phyloP scores from a whole-genome alignment of 2,797 vertebrate species.

The Oreonectes daqikongensis region DNA sequence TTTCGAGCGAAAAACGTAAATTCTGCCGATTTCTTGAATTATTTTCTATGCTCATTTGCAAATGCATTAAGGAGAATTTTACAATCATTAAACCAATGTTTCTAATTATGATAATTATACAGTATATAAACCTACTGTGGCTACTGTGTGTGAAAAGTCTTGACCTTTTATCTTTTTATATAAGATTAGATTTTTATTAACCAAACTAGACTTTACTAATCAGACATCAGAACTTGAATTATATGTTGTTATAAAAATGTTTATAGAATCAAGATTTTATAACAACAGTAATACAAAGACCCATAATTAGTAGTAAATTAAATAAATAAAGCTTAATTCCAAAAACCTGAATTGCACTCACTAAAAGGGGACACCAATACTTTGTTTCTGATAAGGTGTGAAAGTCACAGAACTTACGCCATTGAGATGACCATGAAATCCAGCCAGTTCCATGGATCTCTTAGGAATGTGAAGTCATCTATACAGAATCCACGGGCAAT shows the following conservation, averaged over 20 bases:
- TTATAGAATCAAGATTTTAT: neutral
- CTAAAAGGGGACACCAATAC: neutral
- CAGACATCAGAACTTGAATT: neutral
- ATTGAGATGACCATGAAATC: conserved; percentile 99
- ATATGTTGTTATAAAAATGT: too few species aligned
- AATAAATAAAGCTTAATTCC: too few species aligned
- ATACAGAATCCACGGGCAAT: conserved; percentile 99
- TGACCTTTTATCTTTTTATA: neutral
- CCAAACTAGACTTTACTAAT: neutral
- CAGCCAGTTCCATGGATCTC: conserved; percentile 99
- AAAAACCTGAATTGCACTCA: too few species aligned
- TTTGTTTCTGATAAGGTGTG: neutral
- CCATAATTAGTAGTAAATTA: too few species aligned
- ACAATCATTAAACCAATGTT: neutral
- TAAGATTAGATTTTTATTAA: neutral
- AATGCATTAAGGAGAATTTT: neutral
- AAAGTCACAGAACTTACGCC: conserved; percentile 88
- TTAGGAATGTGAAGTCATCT: conserved; percentile 96
- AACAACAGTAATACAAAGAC: too few species aligned
- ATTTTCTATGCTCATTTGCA: neutral
- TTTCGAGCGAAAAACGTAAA: neutral
- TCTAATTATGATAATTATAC: neutral
- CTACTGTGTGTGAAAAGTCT: too few species aligned
- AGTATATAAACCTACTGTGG: neutral
- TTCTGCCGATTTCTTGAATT: neutral